A percentile compares a stretch with the other conserved stretches of the same genome.
Evolutionary conservation across 2,797 vertebrate species (phyloP).

Genomic region (Anguilla obscura): DNA sequence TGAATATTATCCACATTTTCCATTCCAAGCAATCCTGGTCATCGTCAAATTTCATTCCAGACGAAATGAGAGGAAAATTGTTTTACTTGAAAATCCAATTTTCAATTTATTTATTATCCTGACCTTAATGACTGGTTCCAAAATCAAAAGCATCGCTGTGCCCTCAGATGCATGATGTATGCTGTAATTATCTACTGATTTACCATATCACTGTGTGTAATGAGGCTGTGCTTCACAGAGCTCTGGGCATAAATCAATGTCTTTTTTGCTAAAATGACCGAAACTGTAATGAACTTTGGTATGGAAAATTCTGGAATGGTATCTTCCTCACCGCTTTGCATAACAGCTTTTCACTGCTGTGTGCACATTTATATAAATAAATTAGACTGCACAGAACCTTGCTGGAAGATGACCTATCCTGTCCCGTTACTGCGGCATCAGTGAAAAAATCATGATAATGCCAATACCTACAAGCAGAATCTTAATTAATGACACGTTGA

Average conservation of each 20-base stretch:
- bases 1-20: background rate
- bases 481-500: background rate
- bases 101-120: conserved; percentile 53
- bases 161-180: conserved; percentile 76
- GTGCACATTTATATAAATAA: background rate
- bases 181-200: conserved; percentile 83
- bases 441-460: background rate
- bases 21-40: background rate
- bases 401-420: background rate
- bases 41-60: conserved; percentile 2
- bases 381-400: background rate
- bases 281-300: conserved; percentile 55
- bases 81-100: conserved; percentile 23
- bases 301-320: conserved; percentile 2
- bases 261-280: conserved; percentile 71
- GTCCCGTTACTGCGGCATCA: background rate
- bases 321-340: background rate
- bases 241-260: conserved; percentile 77
- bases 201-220: conserved; percentile 78
- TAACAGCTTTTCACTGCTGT: background rate
- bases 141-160: conserved; percentile 64
- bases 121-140: conserved; percentile 61
- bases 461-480: background rate
- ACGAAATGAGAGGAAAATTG: background rate
- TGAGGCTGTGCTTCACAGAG: conserved; percentile 73